These are phyloP conservation scores for Mormyrus hasselquistii DNA, from an alignment of 2,797 vertebrate genomes.

Conservation along the genomic window DNA sequence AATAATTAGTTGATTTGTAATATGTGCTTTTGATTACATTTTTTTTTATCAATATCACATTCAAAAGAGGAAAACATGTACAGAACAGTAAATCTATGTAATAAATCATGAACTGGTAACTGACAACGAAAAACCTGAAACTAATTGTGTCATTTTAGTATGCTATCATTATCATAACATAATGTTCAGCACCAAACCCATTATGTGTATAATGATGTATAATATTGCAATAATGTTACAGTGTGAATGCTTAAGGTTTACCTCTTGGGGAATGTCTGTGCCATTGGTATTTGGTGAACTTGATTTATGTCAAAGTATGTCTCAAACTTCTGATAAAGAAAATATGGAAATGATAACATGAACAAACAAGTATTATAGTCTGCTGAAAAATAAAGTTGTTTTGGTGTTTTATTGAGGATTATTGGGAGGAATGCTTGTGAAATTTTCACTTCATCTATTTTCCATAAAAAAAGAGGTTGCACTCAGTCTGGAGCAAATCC, in stretches of 20 bases:
- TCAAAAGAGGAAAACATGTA: not conserved
- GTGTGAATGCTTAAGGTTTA: not conserved
- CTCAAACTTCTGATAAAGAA: not conserved
- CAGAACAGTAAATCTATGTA: not conserved
- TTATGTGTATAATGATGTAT: not conserved
- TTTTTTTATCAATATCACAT: not conserved
- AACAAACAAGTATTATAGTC: not conserved
- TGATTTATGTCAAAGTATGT: not conserved
- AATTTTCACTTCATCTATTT: not conserved
- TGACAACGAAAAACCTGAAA: not conserved
- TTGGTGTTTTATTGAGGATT: not conserved
- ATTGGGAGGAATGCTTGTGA: not conserved
- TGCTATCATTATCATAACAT: not conserved
- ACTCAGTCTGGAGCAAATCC: not conserved
- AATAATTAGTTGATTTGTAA: not conserved
- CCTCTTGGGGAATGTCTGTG: not conserved
- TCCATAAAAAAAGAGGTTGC: not conserved
- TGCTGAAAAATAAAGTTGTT: not conserved
- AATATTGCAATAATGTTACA: not conserved
- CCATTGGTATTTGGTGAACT: not conserved
- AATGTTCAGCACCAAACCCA: not conserved
- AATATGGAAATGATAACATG: not conserved
- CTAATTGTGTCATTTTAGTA: not conserved
- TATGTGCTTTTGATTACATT: not conserved
- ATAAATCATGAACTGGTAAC: not conserved